Evolutionary conservation across 2,888 invertebrate species (phyloP).

Genomic region (Tetragonula carbonaria): DNA sequence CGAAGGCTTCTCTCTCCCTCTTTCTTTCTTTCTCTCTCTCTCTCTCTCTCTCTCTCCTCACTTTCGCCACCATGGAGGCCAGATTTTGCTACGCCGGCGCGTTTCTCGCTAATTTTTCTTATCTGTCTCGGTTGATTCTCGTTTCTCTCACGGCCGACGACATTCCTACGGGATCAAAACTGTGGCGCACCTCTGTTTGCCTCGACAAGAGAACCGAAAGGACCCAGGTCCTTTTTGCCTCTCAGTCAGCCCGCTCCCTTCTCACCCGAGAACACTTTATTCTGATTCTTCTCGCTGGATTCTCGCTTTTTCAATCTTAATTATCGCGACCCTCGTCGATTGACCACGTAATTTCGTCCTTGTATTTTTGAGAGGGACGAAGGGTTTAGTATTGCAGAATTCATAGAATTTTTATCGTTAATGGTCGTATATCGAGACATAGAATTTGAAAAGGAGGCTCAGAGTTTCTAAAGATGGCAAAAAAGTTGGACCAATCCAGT

Average conservation of each 20-base stretch:
- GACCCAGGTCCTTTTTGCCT: slow-evolving; percentile 16
- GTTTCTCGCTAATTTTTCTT: slow-evolving; percentile 48
- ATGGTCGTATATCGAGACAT: too few species aligned
- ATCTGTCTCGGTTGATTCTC: slow-evolving; percentile 47
- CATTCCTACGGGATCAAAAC: slow-evolving; percentile 74
- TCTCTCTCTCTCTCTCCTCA: slow-evolving; percentile 33
- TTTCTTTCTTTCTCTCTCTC: slow-evolving; percentile 41
- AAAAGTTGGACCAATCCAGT: too few species aligned
- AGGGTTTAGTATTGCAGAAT: background rate
- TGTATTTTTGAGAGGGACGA: background rate
- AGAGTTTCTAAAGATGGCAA: too few species aligned
- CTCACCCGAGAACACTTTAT: slow-evolving; percentile 18
- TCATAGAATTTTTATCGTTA: too few species aligned
- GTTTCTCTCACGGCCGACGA: slow-evolving; percentile 74
- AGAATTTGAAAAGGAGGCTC: too few species aligned
- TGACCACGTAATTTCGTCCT: background rate
- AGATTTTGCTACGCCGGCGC: slow-evolving; percentile 32
- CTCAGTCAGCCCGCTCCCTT: slow-evolving; percentile 11
- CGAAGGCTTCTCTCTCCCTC: slow-evolving; percentile 45
- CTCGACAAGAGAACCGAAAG: slow-evolving; percentile 22
- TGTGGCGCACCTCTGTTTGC: slow-evolving; percentile 52
- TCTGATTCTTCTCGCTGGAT: background rate
- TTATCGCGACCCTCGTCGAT: background rate
- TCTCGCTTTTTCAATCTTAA: background rate
- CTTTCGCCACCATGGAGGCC: slow-evolving; percentile 54